phyloP scores from a whole-genome alignment of 2,797 vertebrate genomes.

The Petrocephalus schoutedeni region DNA sequence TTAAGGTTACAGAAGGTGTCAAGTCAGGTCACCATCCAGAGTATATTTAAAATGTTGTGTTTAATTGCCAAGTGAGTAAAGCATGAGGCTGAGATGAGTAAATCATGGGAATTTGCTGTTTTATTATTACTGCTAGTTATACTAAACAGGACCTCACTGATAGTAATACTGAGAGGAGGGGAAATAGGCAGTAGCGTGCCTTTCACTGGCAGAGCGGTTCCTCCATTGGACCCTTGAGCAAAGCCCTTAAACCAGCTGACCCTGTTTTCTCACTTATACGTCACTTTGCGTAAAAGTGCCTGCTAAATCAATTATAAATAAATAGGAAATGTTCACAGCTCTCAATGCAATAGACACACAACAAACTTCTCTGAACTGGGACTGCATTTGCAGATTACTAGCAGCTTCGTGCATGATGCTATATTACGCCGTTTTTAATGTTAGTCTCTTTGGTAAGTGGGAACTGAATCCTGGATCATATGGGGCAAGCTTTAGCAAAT shows the following conservation, averaged over 20 bases:
- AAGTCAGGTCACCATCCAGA: slow-evolving; percentile 27
- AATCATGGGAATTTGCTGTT: neutral
- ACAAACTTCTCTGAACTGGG: neutral
- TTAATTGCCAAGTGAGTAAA: neutral
- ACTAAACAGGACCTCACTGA: neutral
- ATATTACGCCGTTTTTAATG: neutral
- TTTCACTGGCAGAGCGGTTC: neutral
- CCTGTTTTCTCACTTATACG: neutral
- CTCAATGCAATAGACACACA: neutral
- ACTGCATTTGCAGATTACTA: neutral
- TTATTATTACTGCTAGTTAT: neutral
- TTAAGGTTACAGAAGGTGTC: slow-evolving; percentile 30
- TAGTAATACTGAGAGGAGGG: neutral
- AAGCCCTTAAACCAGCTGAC: neutral
- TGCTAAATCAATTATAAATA: neutral
- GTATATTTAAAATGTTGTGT: neutral
- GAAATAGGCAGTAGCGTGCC: neutral
- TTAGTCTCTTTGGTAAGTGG: neutral
- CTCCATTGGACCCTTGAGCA: neutral
- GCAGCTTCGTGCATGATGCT: neutral
- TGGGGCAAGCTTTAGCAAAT: neutral
- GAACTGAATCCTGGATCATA: neutral
- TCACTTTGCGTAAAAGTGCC: neutral
- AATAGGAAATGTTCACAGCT: neutral
- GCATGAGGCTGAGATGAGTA: neutral